Evolutionary conservation across 2,888 invertebrate genomes (phyloP).

Genomic region (Ypsolopha scabrella): DNA sequence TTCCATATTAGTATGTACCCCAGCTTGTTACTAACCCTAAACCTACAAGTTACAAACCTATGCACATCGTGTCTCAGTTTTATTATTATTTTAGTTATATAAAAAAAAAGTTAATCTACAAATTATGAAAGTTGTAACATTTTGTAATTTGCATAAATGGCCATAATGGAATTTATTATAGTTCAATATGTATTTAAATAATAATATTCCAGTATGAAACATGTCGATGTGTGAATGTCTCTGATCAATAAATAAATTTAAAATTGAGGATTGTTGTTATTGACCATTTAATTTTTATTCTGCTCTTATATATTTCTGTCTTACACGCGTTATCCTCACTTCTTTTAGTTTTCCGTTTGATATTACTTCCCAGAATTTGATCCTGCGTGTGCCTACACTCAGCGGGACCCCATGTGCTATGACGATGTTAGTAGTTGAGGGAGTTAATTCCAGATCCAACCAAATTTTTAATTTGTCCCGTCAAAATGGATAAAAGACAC

Average conservation of each 20-base stretch:
- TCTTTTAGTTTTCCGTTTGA: no score
- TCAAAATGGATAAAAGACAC: no score
- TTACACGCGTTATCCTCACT: no score
- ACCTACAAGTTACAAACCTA: constrained; percentile 9
- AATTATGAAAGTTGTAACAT: constrained; percentile 1
- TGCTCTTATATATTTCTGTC: no score
- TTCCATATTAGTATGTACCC: constrained; percentile 40
- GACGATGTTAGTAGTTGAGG: no score
- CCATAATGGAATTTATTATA: constrained; percentile 42
- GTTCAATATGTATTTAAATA: constrained; percentile 10
- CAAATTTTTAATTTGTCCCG: no score
- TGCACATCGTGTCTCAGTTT: neutral
- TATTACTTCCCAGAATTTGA: no score
- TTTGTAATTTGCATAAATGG: constrained; percentile 30
- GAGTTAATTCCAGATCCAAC: no score
- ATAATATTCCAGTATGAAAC: constrained; percentile 49
- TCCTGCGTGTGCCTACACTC: no score
- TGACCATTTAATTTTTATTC: no score
- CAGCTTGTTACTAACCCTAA: neutral
- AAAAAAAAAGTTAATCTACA: neutral
- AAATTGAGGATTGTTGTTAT: constrained; percentile 16
- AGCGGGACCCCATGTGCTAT: no score
- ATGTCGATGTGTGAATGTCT: constrained; percentile 71
- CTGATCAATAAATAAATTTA: constrained; percentile 61
- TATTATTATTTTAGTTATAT: neutral